These are phyloP conservation scores for Drosophila varians DNA, from an alignment of 1,140 invertebrate species.

Conservation along the genomic window DNA sequence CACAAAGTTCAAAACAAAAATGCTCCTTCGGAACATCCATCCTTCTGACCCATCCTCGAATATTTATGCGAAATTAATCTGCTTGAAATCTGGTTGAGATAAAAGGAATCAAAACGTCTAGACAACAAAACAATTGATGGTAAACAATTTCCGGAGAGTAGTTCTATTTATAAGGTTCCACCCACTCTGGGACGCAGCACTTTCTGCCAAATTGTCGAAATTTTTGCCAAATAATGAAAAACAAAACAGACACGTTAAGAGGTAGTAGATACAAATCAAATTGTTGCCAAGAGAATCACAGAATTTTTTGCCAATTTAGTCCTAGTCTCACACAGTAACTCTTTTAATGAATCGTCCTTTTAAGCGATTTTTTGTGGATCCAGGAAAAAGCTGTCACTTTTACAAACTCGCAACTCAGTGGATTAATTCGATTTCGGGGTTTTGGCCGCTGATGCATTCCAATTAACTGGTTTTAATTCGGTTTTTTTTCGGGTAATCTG, in stretches of 20 bases:
- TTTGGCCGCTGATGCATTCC: constrained; percentile 1
- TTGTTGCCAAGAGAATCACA: neutral
- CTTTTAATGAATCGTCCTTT: constrained; percentile 22
- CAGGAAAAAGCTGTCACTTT: neutral
- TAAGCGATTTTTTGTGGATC: constrained; percentile 5
- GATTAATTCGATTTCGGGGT: constrained; percentile 33
- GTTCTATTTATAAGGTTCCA: neutral
- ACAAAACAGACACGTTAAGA: neutral
- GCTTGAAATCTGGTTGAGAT: neutral
- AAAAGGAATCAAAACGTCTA: constrained; percentile 10
- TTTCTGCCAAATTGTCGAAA: neutral
- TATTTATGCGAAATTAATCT: constrained; percentile 16
- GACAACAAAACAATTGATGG: neutral
- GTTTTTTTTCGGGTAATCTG: constrained; percentile 36
- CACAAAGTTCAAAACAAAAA: constrained; percentile 15
- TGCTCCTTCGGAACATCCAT: neutral
- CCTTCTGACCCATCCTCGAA: neutral
- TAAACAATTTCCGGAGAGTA: neutral
- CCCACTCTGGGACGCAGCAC: too few relatives aligned
- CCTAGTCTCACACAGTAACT: neutral
- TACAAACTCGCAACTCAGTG: neutral
- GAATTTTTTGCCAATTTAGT: neutral
- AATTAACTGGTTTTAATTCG: constrained; percentile 25
- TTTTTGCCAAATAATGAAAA: neutral
- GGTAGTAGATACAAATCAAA: neutral